Evolutionary conservation across 2,888 invertebrate genomes (phyloP).

Genomic region (Amphipoea oculea): DNA sequence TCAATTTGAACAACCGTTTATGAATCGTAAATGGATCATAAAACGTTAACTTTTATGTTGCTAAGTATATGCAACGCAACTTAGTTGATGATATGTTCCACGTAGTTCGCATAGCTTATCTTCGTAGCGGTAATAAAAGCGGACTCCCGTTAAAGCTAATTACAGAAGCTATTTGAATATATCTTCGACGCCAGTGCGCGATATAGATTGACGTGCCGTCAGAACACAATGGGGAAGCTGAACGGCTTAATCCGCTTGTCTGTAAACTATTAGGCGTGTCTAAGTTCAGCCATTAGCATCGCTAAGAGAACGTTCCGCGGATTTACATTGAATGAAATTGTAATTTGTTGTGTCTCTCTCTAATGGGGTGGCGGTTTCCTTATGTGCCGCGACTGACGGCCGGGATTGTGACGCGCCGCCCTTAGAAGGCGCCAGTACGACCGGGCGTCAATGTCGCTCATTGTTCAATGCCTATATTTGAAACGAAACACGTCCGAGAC

Average conservation of each 20-base stretch:
- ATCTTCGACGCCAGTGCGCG: constrained; percentile 68
- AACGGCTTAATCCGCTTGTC: constrained; percentile 82
- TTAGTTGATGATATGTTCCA: constrained; percentile 57
- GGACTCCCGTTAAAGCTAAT: constrained; percentile 70
- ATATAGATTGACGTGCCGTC: constrained; percentile 79
- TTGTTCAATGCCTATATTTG: constrained; percentile 80
- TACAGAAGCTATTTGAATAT: constrained; percentile 74
- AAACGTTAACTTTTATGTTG: constrained; percentile 55
- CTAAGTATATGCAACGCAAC: constrained; percentile 53
- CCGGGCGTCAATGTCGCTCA: constrained; percentile 80
- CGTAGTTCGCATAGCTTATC: constrained; percentile 56
- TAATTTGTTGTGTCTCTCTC: constrained; percentile 83
- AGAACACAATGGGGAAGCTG: constrained; percentile 77
- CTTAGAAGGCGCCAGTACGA: constrained; percentile 77
- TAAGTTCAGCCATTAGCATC: constrained; percentile 84
- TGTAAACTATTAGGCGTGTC: constrained; percentile 84
- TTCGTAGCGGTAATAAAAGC: constrained; percentile 65
- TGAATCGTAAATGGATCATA: constrained; percentile 46
- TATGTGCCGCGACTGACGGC: constrained; percentile 70
- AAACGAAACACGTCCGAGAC: constrained; percentile 69
- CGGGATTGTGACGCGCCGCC: constrained; percentile 73
- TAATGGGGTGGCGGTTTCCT: constrained; percentile 78
- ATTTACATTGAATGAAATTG: constrained; percentile 89
- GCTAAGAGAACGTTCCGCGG: constrained; percentile 75
- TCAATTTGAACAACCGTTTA: constrained; percentile 33